Percentiles rank a stretch among this genome's conserved stretches.
Evolutionary conservation across 1,140 invertebrate genomes (phyloP).

Genomic region (Oedothorax gibbosus): DNA sequence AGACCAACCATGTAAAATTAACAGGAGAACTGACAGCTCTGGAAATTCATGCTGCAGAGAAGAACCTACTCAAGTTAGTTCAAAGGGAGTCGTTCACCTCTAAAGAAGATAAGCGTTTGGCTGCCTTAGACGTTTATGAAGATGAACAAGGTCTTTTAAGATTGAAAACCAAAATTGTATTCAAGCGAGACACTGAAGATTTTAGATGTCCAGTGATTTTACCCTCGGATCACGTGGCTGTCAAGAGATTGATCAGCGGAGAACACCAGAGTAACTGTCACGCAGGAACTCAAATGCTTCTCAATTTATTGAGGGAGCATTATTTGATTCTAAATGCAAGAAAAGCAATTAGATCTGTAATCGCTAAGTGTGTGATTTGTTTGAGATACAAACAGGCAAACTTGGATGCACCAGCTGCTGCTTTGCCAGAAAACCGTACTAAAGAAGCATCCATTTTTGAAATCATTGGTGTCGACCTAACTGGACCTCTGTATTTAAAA

Average conservation of each 20-base stretch:
- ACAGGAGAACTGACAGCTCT: no score
- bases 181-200: neutral
- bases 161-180: neutral
- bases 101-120: no score
- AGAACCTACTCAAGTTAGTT: no score
- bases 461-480: neutral
- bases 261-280: neutral
- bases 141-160: neutral
- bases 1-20: no score
- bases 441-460: neutral
- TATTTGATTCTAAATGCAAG: slow-evolving; percentile 1
- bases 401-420: no score
- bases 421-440: neutral
- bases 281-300: neutral
- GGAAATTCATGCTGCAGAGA: no score
- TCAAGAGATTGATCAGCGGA: neutral
- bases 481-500: neutral
- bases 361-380: neutral
- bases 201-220: slow-evolving; percentile 1
- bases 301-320: neutral
- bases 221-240: neutral
- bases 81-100: no score
- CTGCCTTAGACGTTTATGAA: neutral
- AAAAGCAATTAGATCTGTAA: neutral
- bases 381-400: neutral